Conservation (phyloP, 2,113 vertebrate species). For the Charadrius vociferus region DNA sequence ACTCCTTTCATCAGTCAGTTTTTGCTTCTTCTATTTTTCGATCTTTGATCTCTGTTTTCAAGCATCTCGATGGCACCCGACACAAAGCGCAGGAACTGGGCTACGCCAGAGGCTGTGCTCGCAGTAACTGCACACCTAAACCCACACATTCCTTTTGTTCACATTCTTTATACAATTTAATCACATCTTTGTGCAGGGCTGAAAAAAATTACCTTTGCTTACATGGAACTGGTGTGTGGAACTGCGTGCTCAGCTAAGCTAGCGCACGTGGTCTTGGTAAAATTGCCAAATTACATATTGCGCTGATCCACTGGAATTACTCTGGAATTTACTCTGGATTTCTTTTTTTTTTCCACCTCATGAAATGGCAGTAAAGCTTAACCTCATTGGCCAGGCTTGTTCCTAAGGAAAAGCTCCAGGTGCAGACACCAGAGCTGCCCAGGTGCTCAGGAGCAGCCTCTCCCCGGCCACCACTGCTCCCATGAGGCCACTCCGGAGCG, state of each 20-base stretch:
- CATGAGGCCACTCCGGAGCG: neutral
- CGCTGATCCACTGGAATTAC: slow-evolving; percentile 42
- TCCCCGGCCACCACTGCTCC: neutral
- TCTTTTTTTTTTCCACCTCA: slow-evolving; percentile 71
- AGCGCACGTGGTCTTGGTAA: neutral
- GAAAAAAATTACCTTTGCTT: slow-evolving; percentile 64
- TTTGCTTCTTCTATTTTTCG: neutral
- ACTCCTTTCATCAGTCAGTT: neutral
- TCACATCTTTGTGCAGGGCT: slow-evolving; percentile 75
- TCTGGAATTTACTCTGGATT: slow-evolving; percentile 61
- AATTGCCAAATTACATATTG: slow-evolving; percentile 21
- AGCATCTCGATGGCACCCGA: fast-evolving
- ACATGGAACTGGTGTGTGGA: slow-evolving; percentile 66
- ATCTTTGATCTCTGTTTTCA: neutral
- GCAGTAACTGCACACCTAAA: slow-evolving; percentile 5
- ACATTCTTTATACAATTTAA: slow-evolving; percentile 71
- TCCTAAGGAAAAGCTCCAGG: neutral
- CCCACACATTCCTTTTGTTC: slow-evolving; percentile 65
- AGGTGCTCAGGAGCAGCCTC: neutral
- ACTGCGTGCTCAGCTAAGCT: slow-evolving; percentile 47
- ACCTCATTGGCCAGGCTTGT: neutral
- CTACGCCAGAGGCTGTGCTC: slow-evolving; percentile 71
- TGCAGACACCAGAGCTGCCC: neutral
- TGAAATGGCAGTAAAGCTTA: slow-evolving; percentile 71
- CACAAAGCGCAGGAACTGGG: neutral